Base-by-base conservation (phyloP, 2,888 invertebrate species). In the Sinhomidia bicolor region DNA sequence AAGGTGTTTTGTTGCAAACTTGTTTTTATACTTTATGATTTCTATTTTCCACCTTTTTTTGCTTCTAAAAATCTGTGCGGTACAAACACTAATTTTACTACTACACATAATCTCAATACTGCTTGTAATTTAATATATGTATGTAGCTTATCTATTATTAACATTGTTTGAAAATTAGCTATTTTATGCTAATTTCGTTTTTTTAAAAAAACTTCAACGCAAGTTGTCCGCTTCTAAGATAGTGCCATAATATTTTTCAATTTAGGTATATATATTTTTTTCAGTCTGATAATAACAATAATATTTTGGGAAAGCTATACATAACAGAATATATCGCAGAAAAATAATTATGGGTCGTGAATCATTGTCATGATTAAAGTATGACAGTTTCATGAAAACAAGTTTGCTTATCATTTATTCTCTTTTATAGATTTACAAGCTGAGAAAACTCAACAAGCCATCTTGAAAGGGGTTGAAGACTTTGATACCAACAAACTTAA, bases 401-500 rank as follows among this genome's bases (percentile, higher is more conserved):
- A 74, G 74, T 74, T 74, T 74, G 14, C 12, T 80, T 76, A 17
- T 68, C 41, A 1, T 6, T n/a, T n/a, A n/a, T n/a, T n/a, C n/a
- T 68, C 10, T n/a, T 41, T 9, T 94, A 94, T 94, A 98, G 98
- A 98, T 95, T 96, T 98, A 92, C 97, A 96, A 91, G 95, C 96
- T 76, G 98, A 98, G 94, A 98, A 97, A 94, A 96, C 95, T 90
- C 96, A 96, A 94, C 96, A 96, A 94, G 97, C 97, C 90, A 94
- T 98, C 90, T 96, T 98, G 93, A 96, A 96, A 93, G 97, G 97
- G 84, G 97, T 98, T 93, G 97, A 97, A 94, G 95, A 95, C 92
- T 98, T 98, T 93, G 97, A 98, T 94, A 95, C 96, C 89, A 95
- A 95, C 92, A 96, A 96, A 93, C 94, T 98, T 94, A 98, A 98